Percentiles rank a stretch among this genome's conserved stretches.
Conservation (phyloP, 2,797 vertebrate species). For the Bradypodion ventrale region DNA sequence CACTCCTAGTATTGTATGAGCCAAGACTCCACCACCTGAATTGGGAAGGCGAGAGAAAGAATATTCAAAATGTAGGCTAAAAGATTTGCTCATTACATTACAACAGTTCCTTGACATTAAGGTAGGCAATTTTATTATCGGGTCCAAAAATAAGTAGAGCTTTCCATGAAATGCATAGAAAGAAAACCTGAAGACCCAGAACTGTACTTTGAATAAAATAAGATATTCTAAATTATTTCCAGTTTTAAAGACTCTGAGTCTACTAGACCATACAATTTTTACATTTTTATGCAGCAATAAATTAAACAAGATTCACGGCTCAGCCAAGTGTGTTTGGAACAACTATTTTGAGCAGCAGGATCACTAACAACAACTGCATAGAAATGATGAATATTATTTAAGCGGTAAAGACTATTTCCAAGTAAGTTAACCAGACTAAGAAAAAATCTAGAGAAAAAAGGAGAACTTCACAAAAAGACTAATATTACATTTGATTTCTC, state of each 20-base stretch:
- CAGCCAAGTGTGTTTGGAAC: not conserved
- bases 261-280: not conserved
- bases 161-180: not conserved
- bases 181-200: not conserved
- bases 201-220: not conserved
- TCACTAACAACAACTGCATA: slow-evolving; percentile 13
- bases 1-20: slow-evolving; percentile 95
- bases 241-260: slow-evolving; percentile 14
- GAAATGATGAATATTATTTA: slow-evolving; percentile 2
- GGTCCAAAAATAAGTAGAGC: not conserved
- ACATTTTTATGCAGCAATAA: not conserved
- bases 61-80: not conserved
- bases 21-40: slow-evolving; percentile 92
- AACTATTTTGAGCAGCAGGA: slow-evolving; percentile 8
- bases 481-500: too few species aligned
- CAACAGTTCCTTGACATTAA: not conserved
- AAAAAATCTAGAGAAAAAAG: not conserved
- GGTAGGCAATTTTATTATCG: not conserved
- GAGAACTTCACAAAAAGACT: slow-evolving; percentile 13
- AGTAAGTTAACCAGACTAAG: not conserved
- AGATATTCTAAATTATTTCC: slow-evolving; percentile 9
- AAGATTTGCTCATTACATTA: not conserved
- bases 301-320: too few species aligned
- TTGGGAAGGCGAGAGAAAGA: not conserved
- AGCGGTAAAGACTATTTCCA: slow-evolving; percentile 11